Conservation (phyloP, 1,140 invertebrate genomes). For the Diuraphis noxia region DNA sequence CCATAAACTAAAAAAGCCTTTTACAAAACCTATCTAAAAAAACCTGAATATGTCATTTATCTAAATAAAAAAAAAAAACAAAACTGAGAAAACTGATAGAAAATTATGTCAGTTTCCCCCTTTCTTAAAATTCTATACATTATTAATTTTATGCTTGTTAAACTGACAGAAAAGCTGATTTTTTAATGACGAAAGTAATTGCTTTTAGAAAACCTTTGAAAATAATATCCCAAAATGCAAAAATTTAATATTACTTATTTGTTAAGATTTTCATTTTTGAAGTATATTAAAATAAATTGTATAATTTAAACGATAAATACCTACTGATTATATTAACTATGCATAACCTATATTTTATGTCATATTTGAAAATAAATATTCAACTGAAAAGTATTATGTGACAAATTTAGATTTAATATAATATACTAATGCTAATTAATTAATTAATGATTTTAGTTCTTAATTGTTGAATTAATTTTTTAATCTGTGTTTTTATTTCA, state of each 20-base stretch:
- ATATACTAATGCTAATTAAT: background rate
- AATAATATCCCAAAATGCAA: background rate
- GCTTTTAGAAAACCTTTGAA: background rate
- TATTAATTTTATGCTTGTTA: no score
- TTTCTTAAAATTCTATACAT: no score
- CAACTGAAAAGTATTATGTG: background rate
- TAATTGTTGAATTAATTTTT: background rate
- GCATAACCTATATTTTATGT: no score
- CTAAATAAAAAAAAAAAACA: no score
- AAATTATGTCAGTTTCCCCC: no score
- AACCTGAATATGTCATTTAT: no score
- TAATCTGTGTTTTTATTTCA: constrained; percentile 61
- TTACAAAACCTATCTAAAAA: no score
- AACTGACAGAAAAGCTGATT: background rate
- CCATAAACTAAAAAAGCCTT: no score
- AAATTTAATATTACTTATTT: background rate
- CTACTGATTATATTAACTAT: no score
- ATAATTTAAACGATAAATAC: background rate
- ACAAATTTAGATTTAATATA: background rate
- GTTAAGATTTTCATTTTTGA: background rate
- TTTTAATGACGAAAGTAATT: background rate
- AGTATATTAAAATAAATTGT: background rate
- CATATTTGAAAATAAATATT: background rate
- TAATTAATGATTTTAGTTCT: background rate
- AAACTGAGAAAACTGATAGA: no score